Base-by-base conservation (phyloP, 2,797 vertebrate species). In the Sphenodon punctatus region DNA sequence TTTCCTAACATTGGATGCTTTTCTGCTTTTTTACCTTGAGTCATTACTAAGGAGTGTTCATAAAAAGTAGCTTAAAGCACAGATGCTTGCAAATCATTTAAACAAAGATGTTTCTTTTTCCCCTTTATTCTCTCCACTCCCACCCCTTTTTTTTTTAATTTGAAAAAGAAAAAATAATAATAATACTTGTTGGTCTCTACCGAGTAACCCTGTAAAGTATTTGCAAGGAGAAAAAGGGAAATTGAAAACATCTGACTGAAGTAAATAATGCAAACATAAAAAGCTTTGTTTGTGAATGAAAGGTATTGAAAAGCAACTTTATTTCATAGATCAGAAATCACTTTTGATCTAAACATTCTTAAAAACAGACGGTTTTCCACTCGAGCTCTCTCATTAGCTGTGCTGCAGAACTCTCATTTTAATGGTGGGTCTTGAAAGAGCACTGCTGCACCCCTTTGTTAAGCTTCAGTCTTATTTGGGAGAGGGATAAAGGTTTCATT, bases 181-280 rank as follows among this genome's bases (percentile, higher is more conserved):
- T 92, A 94, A 92, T 93, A 89, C 84, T n/a, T 92, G 81, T 94
- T 95, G 92, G 94, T 95, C 93, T 93, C 91, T 94, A 94, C 90
- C 9, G n/a, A 93, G 92, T 88, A 95, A 92, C 94, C 92, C 92
- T 94, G 94, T 93, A 86, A 96, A 96, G 95, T 93, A 95, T 95
- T 95, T 95, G 93, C 94, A 91, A 85, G 68, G 90, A 89, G 84
- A 91, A 89, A 89, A 91, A 89, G 93, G 93, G 95, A 96, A 96
- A 97, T 96, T 95, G 95, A 97, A 96, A 96, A 96, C 95, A 97
- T 95, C 93, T 97, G 96, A 97, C 95, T 94, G 94, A 95, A 95
- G 95, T 95, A 96, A 97, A 97, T 95, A 96, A 93, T 93, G 90
- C 94, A 95, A 92, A 95, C 95, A 95, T 96, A 95, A 95, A 95